Evolutionary conservation across 2,797 vertebrate species (phyloP), one percentile per base, ranked within the genome.

Genomic region (Protosalanx chinensis): DNA sequence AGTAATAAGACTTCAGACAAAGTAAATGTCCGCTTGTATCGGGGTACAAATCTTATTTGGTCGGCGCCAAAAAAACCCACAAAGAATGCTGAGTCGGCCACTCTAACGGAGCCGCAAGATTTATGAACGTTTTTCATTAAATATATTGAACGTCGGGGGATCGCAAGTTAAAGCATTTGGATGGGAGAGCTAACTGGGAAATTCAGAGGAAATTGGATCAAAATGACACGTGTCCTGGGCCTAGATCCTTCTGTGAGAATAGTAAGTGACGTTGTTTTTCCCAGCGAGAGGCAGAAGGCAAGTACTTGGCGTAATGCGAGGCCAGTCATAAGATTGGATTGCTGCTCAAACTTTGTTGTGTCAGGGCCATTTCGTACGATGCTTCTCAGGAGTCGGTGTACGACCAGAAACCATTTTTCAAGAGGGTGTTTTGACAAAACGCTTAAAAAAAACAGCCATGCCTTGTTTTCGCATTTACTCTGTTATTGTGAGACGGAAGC

Each of bases 31-130:
- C 88, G 77, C 77, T 84, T 87, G 83, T 88, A 67, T 46, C 80
- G 70, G 90, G 90, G 81, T 77, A 92, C 89, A 93, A 92, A 95
- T 93, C 89, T 93, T 92, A 90, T 93, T 94, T 93, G 88, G 88
- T 78, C 60, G 83, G 79, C 60, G 60, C 82, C 76, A 87, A 91
- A 90, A 91, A 90, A 46, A 82, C 89, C 84, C 76, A 86, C 72
- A 76, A 68, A 88, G 78, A 91, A 80, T 91, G 92, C 90, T 92
- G 90, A 94, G 85, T 92, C 74, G 87, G 90, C 92, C 93, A 90
- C 88, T 87, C 32, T 7, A 75, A 81, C 64, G 84, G 77, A 90
- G 90, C 79, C 74, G 66, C 76, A 75, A 91, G 90, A 91, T 92
- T 89, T 93, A 92, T 93, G 93, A 90, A 81, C 77, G 85, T 85